These are phyloP conservation scores for Capreolus pygargus DNA, from an alignment of 2,113 vertebrate genomes.

Conservation along the genomic window DNA sequence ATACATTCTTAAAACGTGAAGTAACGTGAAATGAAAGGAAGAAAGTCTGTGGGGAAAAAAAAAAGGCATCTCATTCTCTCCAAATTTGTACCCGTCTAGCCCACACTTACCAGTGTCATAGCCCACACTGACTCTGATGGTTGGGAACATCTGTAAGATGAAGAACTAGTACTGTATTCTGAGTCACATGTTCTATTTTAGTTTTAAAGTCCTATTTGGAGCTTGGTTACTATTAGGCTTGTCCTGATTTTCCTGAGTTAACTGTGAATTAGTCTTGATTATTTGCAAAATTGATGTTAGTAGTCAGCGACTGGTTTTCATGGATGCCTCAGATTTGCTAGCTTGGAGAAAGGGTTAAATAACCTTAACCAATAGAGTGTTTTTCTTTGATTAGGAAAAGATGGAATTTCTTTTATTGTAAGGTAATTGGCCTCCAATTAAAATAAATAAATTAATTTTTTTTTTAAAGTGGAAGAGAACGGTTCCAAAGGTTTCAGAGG, in stretches of 20 bases:
- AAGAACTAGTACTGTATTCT: slow-evolving; percentile 57
- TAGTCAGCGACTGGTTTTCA: background rate
- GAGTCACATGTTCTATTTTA: slow-evolving; percentile 68
- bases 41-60: background rate
- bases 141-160: slow-evolving; percentile 55
- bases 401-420: background rate
- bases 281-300: slow-evolving; percentile 39
- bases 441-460: background rate
- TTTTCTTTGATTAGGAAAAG: slow-evolving; percentile 7
- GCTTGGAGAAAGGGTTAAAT: background rate
- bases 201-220: slow-evolving; percentile 53
- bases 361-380: background rate
- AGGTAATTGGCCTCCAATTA: background rate
- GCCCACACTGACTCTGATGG: slow-evolving; percentile 17
- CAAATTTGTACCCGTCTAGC: background rate
- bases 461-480: background rate
- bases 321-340: background rate
- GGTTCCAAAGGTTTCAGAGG: background rate
- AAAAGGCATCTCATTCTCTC: background rate
- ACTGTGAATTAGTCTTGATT: slow-evolving; percentile 41
- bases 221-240: slow-evolving; percentile 51
- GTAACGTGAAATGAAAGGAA: background rate
- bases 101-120: slow-evolving; percentile 9
- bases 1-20: slow-evolving; percentile 1
- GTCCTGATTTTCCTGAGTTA: slow-evolving; percentile 57